These are phyloP conservation scores for Drosophila rufa DNA, from an alignment of 1,140 invertebrate species.

Conservation along the genomic window DNA sequence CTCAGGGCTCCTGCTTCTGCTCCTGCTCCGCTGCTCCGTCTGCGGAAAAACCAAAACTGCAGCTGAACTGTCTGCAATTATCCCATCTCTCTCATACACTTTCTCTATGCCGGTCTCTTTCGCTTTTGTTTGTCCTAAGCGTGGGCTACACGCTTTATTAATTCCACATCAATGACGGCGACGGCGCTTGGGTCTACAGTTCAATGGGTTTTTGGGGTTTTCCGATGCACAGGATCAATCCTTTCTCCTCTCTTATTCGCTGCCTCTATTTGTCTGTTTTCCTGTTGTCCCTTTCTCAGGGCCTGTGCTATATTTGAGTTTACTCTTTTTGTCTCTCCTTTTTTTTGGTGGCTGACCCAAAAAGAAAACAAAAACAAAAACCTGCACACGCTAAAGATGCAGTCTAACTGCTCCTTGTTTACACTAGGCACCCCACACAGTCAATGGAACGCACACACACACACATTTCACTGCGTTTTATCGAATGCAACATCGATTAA, in stretches of 20 bases:
- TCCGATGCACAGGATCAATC: not conserved
- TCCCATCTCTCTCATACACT: slow-evolving; percentile 13
- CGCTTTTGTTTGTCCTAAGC: slow-evolving; percentile 62
- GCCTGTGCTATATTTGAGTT: slow-evolving; percentile 27
- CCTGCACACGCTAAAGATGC: slow-evolving; percentile 33
- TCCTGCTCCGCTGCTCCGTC: slow-evolving; percentile 29
- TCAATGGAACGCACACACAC: slow-evolving; percentile 1
- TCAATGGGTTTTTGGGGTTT: slow-evolving; percentile 53
- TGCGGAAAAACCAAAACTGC: slow-evolving; percentile 53
- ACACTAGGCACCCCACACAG: slow-evolving; percentile 28
- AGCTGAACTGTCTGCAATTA: slow-evolving; percentile 55
- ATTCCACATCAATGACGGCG: slow-evolving; percentile 73
- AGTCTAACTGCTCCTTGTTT: slow-evolving; percentile 57
- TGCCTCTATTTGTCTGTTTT: not conserved
- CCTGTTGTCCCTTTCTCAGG: slow-evolving; percentile 1
- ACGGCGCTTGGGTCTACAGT: slow-evolving; percentile 46
- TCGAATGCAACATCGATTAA: slow-evolving; percentile 49
- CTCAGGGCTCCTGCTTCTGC: slow-evolving; percentile 1
- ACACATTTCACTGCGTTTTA: slow-evolving; percentile 13
- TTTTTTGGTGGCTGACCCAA: slow-evolving; percentile 46
- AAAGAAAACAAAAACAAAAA: slow-evolving; percentile 31
- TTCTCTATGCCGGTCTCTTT: slow-evolving; percentile 17
- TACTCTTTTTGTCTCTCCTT: slow-evolving; percentile 6
- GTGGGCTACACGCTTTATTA: slow-evolving; percentile 70
- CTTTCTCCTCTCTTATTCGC: not conserved